A percentile compares a stretch with the other conserved stretches of the same genome.
Evolutionary conservation across 2,888 invertebrate species (phyloP).

Genomic region (Patella depressa): DNA sequence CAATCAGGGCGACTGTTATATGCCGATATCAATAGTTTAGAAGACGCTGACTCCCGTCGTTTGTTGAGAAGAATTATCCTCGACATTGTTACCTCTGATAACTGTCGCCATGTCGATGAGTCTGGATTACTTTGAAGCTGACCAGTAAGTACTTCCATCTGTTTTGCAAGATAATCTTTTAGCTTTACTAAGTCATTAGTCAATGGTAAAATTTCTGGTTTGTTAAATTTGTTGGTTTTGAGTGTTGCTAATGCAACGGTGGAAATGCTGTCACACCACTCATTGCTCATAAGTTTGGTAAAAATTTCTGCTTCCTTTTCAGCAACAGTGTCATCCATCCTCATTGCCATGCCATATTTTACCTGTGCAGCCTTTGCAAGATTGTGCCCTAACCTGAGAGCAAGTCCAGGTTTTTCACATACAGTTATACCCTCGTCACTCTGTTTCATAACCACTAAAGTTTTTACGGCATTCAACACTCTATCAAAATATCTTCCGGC

Average conservation of each 20-base stretch:
- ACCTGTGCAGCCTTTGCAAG: slow-evolving; percentile 4
- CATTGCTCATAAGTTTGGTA: not conserved
- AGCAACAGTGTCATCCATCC: not conserved
- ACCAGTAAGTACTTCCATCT: not conserved
- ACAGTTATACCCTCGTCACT: not conserved
- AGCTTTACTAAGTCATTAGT: slow-evolving; percentile 9
- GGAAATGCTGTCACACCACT: slow-evolving; percentile 24
- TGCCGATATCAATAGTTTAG: not conserved
- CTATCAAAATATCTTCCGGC: slow-evolving; percentile 7
- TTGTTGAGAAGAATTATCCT: slow-evolving; percentile 16
- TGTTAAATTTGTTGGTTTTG: slow-evolving; percentile 19
- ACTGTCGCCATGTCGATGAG: not conserved
- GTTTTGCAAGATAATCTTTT: slow-evolving; percentile 4
- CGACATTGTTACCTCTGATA: slow-evolving; percentile 8
- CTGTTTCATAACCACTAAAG: not conserved
- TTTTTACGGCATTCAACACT: not conserved
- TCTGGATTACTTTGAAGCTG: not conserved
- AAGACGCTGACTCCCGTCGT: not conserved
- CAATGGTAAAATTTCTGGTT: slow-evolving; percentile 13
- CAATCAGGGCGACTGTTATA: not conserved
- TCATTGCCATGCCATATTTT: not conserved
- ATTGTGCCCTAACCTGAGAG: slow-evolving; percentile 12
- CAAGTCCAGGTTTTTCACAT: slow-evolving; percentile 16
- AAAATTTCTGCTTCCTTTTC: slow-evolving; percentile 3
- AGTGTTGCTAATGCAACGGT: slow-evolving; percentile 17